These are phyloP conservation scores for Dasyornis broadbenti DNA, from an alignment of 2,113 vertebrate genomes.

Conservation along the genomic window DNA sequence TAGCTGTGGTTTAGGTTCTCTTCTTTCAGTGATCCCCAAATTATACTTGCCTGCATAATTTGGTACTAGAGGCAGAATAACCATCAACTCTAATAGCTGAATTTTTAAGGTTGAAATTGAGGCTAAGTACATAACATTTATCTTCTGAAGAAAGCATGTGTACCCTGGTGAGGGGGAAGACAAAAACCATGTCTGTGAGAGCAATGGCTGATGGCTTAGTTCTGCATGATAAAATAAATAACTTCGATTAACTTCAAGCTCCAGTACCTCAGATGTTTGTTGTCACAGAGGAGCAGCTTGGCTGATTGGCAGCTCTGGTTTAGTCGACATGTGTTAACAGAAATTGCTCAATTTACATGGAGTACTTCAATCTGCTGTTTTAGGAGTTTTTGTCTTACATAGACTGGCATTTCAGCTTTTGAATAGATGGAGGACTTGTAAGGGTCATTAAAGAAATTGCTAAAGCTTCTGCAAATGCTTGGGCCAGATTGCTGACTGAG, in stretches of 20 bases:
- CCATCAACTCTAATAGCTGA: background rate
- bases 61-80: conserved; percentile 20
- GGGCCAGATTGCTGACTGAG: conserved; percentile 38
- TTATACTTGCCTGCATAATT: background rate
- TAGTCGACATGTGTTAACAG: conserved; percentile 43
- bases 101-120: conserved; percentile 33
- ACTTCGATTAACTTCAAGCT: conserved; percentile 48
- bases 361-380: conserved; percentile 50
- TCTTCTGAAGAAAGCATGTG: background rate
- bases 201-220: conserved; percentile 40
- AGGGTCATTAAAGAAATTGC: conserved; percentile 57
- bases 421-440: conserved; percentile 41
- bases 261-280: conserved; percentile 56
- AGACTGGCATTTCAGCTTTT: conserved; percentile 22
- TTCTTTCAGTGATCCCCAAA: background rate
- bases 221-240: conserved; percentile 56
- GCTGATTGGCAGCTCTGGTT: conserved; percentile 49
- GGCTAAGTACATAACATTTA: background rate
- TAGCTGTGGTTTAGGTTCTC: background rate
- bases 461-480: conserved; percentile 49
- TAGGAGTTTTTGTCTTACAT: conserved; percentile 42
- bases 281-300: conserved; percentile 55
- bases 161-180: background rate
- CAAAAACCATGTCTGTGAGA: conserved; percentile 2
- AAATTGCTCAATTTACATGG: conserved; percentile 55